phyloP scores from a whole-genome alignment of 2,888 invertebrate genomes.

The Calephelis perditalis region DNA sequence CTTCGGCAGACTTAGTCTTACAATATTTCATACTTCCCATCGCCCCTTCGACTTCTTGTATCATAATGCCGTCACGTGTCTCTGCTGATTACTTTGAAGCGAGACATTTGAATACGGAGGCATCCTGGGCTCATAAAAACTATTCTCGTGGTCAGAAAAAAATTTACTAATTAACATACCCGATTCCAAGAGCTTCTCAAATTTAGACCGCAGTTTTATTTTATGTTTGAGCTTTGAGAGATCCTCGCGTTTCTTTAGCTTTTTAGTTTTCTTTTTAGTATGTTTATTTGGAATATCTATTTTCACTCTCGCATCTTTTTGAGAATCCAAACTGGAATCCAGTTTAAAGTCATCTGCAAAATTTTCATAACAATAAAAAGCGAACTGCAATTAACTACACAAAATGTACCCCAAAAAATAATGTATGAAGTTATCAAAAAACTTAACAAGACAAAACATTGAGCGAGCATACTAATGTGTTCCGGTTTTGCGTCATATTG shows the following conservation, averaged over 20 bases:
- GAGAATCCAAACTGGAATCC: background rate
- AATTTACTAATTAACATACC: background rate
- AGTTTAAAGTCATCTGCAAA: constrained; percentile 1
- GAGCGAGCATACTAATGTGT: no score
- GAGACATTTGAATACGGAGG: constrained; percentile 29
- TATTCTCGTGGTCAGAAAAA: no score
- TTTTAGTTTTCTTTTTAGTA: background rate
- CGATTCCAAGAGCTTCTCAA: constrained; percentile 1
- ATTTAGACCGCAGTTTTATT: background rate
- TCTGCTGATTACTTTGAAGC: constrained; percentile 21
- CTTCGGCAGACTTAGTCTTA: no score
- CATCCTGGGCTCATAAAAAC: no score
- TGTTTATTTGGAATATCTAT: background rate
- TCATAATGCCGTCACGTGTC: no score
- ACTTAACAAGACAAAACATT: no score
- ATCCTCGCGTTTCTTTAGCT: background rate
- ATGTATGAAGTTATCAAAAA: no score
- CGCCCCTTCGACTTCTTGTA: no score
- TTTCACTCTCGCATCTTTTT: background rate
- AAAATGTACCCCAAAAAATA: no score
- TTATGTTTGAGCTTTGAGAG: background rate
- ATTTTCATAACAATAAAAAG: background rate
- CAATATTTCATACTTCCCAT: no score
- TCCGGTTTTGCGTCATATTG: no score
- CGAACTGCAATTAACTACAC: no score